Evolutionary conservation across 2,888 invertebrate species (phyloP).

Genomic region (Heteropelma amictum): DNA sequence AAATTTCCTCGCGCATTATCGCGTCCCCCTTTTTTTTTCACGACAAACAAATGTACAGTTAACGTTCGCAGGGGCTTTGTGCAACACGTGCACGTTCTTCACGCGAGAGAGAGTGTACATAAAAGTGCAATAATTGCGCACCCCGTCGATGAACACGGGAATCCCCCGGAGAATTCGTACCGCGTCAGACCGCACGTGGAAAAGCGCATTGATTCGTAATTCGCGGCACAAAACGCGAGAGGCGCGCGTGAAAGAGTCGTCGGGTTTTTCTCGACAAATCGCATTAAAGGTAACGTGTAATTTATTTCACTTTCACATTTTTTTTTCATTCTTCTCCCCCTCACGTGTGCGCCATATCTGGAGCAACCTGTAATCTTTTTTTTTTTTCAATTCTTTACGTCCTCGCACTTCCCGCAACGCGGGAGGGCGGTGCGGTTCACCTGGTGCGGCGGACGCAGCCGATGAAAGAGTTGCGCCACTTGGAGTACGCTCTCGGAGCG

Average conservation of each 20-base stretch:
- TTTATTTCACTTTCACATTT: no score
- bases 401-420: conserved; percentile 39
- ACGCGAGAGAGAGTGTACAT: conserved; percentile 56
- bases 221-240: conserved; percentile 56
- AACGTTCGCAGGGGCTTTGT: conserved; percentile 4
- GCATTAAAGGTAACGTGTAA: conserved; percentile 75
- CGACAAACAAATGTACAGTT: neutral
- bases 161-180: conserved; percentile 49
- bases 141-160: conserved; percentile 43
- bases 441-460: conserved; percentile 51
- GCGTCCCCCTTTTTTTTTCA: neutral
- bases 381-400: conserved; percentile 33
- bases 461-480: conserved; percentile 53
- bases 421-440: conserved; percentile 47
- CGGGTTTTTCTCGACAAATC: conserved; percentile 66
- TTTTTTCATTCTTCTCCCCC: conserved; percentile 54
- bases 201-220: conserved; percentile 69
- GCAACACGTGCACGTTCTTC: conserved; percentile 37
- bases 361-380: conserved; percentile 65
- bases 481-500: conserved; percentile 44
- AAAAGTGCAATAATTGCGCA: conserved; percentile 54
- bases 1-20: neutral
- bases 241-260: conserved; percentile 31
- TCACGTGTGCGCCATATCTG: conserved; percentile 56
- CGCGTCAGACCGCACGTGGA: conserved; percentile 48